Evolutionary conservation across 2,888 invertebrate genomes (phyloP), one percentile per base, ranked within the genome.

Genomic region (Bombylius major): DNA sequence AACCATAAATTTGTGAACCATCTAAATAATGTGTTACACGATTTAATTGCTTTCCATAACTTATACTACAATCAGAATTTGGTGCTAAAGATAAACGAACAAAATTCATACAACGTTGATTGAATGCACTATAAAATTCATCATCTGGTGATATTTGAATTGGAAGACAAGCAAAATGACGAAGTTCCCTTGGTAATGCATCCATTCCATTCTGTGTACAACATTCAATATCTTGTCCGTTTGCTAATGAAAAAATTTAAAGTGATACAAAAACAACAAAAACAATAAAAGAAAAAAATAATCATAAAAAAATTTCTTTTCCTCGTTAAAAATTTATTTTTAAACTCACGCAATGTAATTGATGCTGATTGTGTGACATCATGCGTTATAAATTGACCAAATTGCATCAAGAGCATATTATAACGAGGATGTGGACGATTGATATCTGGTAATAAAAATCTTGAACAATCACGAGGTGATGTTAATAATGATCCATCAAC

Each of bases 301-400:
- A 42, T 11, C 39, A 11, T 23, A 23, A 23, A 23, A 1, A 23
- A 23, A 23, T 46, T 46, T 46, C 5, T 46, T 47, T 47, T 47
- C 1, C 5, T 12, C 13, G n/a, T 47, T 47, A 14, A 47, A 14
- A 5, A 47, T n/a, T 7, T 5, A 48, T 32, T 32, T 33, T 12
- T 9, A 36, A 39, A 63, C 76, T 76, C 73, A 86, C 87, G 78
- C 67, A 82, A 80, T 60, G 81, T 82, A 44, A 83, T 81, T 47
- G 84, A 79, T 3, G 87, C 81, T 0, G 86, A 84, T 55, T 87
- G 82, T 1, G 84, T 80, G 31, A 87, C 69, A 61, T 91, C 91
- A 59, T 90, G 87, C 0, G 85, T 80, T 11, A 90, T 69, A 64
- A 89, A 87, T 67, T 90, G 88, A 0, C 87, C 85, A 72, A 87